Percentiles rank a stretch among this genome's conserved stretches.
Conservation (phyloP, 2,113 vertebrate species). For the Grus americana region DNA sequence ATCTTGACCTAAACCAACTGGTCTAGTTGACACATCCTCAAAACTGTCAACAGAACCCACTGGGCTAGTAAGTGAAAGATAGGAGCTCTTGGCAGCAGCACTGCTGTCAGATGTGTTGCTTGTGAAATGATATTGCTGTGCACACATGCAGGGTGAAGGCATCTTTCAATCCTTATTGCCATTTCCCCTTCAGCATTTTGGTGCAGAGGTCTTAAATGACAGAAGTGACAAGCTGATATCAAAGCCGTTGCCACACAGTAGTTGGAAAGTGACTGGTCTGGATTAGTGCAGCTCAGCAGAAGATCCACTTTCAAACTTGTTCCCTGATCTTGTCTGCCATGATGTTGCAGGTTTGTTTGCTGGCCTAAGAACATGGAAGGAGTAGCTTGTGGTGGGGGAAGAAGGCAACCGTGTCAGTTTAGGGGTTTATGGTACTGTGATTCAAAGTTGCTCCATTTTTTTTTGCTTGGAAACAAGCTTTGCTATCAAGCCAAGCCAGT, state of each 20-base stretch:
- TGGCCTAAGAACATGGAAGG: background rate
- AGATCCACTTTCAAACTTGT: background rate
- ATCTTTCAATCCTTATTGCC: background rate
- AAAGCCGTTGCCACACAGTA: background rate
- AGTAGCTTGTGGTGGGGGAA: background rate
- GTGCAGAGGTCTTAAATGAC: background rate
- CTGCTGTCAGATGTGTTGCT: constrained; percentile 34
- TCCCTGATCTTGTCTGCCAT: background rate
- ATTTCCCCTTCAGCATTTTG: background rate
- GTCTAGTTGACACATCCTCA: constrained; percentile 4
- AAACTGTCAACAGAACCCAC: constrained; percentile 37
- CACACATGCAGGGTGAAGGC: background rate
- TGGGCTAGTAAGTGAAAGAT: background rate
- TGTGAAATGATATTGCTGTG: background rate
- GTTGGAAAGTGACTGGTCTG: background rate
- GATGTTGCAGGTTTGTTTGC: background rate
- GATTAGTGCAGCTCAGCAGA: background rate
- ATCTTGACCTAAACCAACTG: constrained; percentile 11
- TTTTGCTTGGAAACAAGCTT: background rate
- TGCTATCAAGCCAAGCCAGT: background rate
- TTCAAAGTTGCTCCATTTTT: background rate
- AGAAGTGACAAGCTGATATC: background rate
- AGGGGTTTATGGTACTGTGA: background rate
- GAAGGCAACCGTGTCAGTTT: background rate
- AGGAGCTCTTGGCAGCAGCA: constrained; percentile 21